phyloP scores from a whole-genome alignment of 2,888 invertebrate species.

The Drosophila diplacantha region DNA sequence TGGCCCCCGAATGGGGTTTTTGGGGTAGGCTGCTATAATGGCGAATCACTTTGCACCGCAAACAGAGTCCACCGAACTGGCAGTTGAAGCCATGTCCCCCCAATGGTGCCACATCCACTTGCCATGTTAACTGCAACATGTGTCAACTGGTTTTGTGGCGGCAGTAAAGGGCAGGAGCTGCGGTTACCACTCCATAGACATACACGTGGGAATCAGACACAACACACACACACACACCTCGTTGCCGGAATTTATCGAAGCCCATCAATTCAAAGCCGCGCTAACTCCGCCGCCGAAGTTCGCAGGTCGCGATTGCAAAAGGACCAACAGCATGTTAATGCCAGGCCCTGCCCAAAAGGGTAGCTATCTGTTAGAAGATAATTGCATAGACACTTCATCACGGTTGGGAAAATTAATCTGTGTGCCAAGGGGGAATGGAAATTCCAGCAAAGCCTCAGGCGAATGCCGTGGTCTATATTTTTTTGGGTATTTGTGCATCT shows the following conservation, averaged over 20 bases:
- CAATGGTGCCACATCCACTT: slow-evolving; percentile 25
- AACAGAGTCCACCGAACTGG: slow-evolving; percentile 38
- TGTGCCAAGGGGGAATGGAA: not conserved
- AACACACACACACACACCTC: slow-evolving; percentile 13
- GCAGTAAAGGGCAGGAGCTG: slow-evolving; percentile 11
- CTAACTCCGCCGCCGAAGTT: slow-evolving; percentile 28
- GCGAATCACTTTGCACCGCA: slow-evolving; percentile 55
- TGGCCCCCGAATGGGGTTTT: slow-evolving; percentile 12
- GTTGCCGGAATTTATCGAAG: slow-evolving; percentile 42
- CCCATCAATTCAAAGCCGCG: slow-evolving; percentile 40
- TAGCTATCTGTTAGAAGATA: slow-evolving; percentile 22
- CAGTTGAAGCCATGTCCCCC: slow-evolving; percentile 26
- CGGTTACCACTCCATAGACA: slow-evolving; percentile 26
- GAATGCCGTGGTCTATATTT: not conserved
- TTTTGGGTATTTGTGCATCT: not conserved
- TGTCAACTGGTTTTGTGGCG: slow-evolving; percentile 54
- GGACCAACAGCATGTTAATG: slow-evolving; percentile 15
- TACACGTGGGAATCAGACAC: not conserved
- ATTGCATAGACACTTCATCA: slow-evolving; percentile 24
- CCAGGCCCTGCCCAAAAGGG: not conserved
- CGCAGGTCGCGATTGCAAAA: slow-evolving; percentile 16
- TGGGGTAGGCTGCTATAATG: slow-evolving; percentile 42
- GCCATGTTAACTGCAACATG: slow-evolving; percentile 52
- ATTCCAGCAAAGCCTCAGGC: not conserved
- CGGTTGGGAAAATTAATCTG: slow-evolving; percentile 4